A percentile compares a stretch with the other conserved stretches of the same genome.
Evolutionary conservation across 2,113 vertebrate genomes (phyloP).

Genomic region (Arvicanthis niloticus): DNA sequence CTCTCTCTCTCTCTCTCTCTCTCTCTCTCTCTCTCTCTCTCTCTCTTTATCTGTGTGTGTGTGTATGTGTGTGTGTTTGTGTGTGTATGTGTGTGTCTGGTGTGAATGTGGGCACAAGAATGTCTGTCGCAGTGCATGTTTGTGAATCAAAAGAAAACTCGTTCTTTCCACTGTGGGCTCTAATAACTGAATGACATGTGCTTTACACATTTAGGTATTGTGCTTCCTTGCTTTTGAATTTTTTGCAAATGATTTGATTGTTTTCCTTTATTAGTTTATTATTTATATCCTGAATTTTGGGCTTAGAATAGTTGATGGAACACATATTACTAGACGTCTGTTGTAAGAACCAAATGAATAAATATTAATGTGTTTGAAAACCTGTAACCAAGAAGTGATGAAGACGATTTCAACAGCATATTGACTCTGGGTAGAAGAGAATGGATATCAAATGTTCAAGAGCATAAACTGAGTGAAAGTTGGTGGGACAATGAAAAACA

Average conservation of each 20-base stretch:
- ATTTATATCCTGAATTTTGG: neutral
- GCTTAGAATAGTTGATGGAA: neutral
- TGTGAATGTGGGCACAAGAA: neutral
- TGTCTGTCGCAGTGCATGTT: too few species aligned
- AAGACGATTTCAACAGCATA: neutral
- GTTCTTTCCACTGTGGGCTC: neutral
- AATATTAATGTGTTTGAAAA: neutral
- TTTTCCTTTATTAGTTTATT: neutral
- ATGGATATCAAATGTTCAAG: conserved; percentile 11
- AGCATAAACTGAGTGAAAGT: neutral
- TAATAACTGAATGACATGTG: neutral
- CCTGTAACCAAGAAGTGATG: neutral
- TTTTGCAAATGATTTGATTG: neutral
- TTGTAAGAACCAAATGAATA: neutral
- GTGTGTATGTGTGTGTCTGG: neutral
- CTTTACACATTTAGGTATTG: neutral
- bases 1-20: too few species aligned
- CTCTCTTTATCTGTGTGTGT: neutral
- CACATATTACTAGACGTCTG: neutral
- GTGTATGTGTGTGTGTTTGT: neutral
- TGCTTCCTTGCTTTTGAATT: neutral
- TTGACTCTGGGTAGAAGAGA: neutral
- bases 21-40: too few species aligned
- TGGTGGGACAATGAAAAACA: neutral
- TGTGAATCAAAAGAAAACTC: neutral